Base-by-base conservation (phyloP, 2,113 vertebrate genomes). In the Gambusia holbrooki region DNA sequence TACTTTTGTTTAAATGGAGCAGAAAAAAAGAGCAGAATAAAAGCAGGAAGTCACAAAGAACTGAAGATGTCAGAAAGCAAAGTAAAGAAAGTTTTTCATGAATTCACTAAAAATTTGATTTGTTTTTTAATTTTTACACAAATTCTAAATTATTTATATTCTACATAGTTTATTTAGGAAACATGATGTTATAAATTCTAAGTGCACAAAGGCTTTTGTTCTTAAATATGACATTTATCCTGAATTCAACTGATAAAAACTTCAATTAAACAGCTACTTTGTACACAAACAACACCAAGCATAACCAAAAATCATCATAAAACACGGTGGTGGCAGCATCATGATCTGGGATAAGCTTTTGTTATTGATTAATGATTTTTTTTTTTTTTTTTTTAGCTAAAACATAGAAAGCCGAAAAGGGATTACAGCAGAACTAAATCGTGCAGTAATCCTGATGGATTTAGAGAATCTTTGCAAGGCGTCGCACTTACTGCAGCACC, bases 11-110 rank as follows among this genome's bases (percentile, higher is more conserved):
- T 4, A 70, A 0, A 54, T 45, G 13, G 61, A 69, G 62, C 35
- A n/a, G n/a, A n/a, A n/a, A n/a, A n/a, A n/a, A n/a, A n/a, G n/a
- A n/a, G n/a, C n/a, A 42, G 7, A 66, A 71, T 73, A 48, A 62
- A 13, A 28, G 8, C 14, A 17, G 30, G 15, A 10, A 29, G 54
- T 68, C 62, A 71, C 45, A 28, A 51, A 76, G 51, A 68, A 58
- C 75, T 77, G 73, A 66, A 81, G 40, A 67, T 71, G 30, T 42
- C 70, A 33, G 1, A 33, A 37, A 35, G 27, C 9, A 2, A 10
- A 15, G 7, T 19, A 37, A 66, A 25, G 28, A 60, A 22, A 30
- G 30, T 40, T 64, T 37, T 37, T 62, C 32, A 30, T 25, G 10
- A 1, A 19, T 30, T 32, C 5, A 60, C 25, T 2, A 7, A 35